Base-by-base conservation (phyloP, 2,113 vertebrate species). In the Vulpes lagopus region DNA sequence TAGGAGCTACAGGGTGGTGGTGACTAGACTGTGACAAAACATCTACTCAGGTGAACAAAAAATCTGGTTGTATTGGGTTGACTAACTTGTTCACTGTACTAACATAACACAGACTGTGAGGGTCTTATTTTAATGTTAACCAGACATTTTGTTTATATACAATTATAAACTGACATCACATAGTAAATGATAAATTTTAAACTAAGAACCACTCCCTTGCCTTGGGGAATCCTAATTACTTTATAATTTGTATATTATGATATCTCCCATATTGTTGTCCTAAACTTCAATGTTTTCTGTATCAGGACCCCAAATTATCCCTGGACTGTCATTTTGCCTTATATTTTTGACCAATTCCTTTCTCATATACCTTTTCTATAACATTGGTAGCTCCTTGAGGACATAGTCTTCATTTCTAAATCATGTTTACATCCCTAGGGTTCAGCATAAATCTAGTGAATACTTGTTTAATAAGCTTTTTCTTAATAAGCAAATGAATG, bases 1-100 rank as follows among this genome's bases (percentile, higher is more conserved):
- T 7, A 23, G 51, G 43, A 53, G n/a, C 19, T 82, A 32, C 35
- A n/a, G 0, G 27, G 81, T 0, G 3, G 20, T 23, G 60, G 51
- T 19, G 69, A 84, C 30, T 19, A 53, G 22, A 62, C 20, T 35
- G 67, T 22, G 73, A 73, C 79, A 82, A 94, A 96, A 81, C 11
- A 62, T 4, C n/a, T 78, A 76, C n/a, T 93, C 64, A 53, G 87
- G 74, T 90, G 80, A 78, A 92, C 20, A 71, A 22, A 83, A 95
- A 60, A 23, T 12, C 16, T 62, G 12, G 27, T 69, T 15, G 4
- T 5, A 32, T 8, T 71, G 16, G 43, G 3, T 1, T 49, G 17
- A 69, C 89, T 30, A n/a, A 74, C 35, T 62, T 69, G 11, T 19
- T 84, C 79, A 81, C 0, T 43, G 80, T 8, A 8, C 17, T 79